Evolutionary conservation across 2,797 vertebrate genomes (phyloP).

Genomic region (Hapalemur alaotrensis): DNA sequence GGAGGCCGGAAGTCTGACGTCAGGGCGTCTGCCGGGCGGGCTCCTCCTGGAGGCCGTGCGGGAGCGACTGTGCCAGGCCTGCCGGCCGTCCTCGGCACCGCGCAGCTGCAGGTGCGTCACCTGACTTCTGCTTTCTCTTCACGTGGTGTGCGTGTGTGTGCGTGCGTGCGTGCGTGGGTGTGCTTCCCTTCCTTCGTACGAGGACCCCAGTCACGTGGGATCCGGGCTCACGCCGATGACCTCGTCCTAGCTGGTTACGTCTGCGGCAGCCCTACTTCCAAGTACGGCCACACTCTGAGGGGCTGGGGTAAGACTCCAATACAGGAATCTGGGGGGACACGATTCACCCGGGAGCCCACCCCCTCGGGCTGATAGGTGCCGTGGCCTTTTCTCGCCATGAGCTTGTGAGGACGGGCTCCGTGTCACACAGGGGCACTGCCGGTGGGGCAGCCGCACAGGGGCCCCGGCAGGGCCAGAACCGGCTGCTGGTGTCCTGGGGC

Average conservation of each 20-base stretch:
- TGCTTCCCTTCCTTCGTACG: background rate
- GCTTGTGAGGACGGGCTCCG: rapidly evolving
- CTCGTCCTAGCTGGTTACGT: too few species aligned
- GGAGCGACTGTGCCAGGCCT: rapidly evolving
- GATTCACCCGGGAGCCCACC: too few species aligned
- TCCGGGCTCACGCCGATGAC: too few species aligned
- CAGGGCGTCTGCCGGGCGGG: background rate
- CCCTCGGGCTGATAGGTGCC: too few species aligned
- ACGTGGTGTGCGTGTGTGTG: background rate
- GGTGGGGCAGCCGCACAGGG: rapidly evolving
- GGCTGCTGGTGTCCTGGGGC: background rate
- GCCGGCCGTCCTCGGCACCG: rapidly evolving
- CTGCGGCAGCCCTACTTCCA: background rate
- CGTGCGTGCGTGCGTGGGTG: too few species aligned
- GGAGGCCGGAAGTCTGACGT: background rate
- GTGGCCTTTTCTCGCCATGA: rapidly evolving
- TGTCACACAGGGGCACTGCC: background rate
- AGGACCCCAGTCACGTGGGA: background rate
- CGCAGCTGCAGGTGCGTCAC: rapidly evolving
- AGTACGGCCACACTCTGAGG: background rate
- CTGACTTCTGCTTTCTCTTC: too few species aligned
- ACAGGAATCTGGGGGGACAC: rapidly evolving
- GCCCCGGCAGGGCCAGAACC: rapidly evolving
- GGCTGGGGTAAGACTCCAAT: background rate
- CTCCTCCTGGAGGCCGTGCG: background rate